A percentile compares a stretch with the other conserved stretches of the same genome.
Evolutionary conservation across 2,888 invertebrate genomes (phyloP).

Genomic region (Mylabris sibirica): DNA sequence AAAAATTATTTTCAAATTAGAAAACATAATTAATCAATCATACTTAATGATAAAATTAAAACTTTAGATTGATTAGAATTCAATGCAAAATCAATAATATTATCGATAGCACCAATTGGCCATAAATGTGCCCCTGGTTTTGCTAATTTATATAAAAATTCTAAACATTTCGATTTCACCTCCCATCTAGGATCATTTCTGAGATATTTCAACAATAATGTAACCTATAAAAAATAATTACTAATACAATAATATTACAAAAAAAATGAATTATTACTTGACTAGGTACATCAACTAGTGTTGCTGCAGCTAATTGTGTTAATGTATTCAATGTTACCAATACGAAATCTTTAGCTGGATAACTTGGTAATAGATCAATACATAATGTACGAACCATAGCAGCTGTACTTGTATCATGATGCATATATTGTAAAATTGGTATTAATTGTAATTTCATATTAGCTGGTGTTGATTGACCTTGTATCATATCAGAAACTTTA

Average conservation of each 20-base stretch:
- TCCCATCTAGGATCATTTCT: constrained; percentile 73
- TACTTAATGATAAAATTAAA: constrained; percentile 53
- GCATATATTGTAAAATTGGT: constrained; percentile 91
- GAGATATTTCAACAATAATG: constrained; percentile 72
- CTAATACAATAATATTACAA: background rate
- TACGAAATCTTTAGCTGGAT: constrained; percentile 82
- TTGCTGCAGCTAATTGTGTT: constrained; percentile 86
- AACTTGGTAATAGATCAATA: constrained; percentile 75
- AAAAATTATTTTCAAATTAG: background rate
- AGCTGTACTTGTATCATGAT: constrained; percentile 74
- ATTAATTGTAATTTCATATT: constrained; percentile 91
- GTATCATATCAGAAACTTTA: constrained; percentile 94
- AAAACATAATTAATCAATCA: background rate
- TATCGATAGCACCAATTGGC: constrained; percentile 67
- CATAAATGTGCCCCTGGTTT: constrained; percentile 80
- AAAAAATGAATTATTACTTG: constrained; percentile 68
- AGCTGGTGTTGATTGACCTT: constrained; percentile 89
- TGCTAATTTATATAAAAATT: constrained; percentile 74
- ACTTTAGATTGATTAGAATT: constrained; percentile 52
- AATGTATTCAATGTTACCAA: constrained; percentile 85
- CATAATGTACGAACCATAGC: constrained; percentile 77
- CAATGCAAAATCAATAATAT: constrained; percentile 56
- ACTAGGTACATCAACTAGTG: constrained; percentile 88
- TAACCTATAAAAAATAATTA: constrained; percentile 54
- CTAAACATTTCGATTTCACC: constrained; percentile 73